These are phyloP conservation scores for Drosophila yakuba DNA, from an alignment of 1,140 invertebrate genomes.

Conservation along the genomic window DNA sequence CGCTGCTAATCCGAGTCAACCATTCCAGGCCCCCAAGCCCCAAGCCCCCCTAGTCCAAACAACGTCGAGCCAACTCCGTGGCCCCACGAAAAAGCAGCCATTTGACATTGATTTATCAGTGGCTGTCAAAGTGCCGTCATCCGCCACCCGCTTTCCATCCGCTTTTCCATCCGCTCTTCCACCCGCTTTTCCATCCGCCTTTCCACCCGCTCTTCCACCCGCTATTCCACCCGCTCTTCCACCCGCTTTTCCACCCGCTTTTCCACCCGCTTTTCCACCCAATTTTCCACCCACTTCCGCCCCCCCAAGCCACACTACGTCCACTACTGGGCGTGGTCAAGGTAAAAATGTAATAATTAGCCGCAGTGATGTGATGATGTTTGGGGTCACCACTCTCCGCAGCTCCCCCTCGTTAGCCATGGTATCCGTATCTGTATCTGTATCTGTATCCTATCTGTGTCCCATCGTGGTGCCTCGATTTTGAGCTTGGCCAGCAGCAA, in stretches of 20 bases:
- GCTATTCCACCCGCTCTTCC: not conserved
- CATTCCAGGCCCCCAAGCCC: not conserved
- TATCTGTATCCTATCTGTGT: not conserved
- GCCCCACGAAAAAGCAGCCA: constrained; percentile 15
- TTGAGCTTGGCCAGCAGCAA: constrained; percentile 53
- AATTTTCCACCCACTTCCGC: not conserved
- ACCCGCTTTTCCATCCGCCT: not conserved
- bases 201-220: not conserved
- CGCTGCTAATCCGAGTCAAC: constrained; percentile 9
- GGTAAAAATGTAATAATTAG: constrained; percentile 71
- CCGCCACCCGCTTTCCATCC: constrained; percentile 1
- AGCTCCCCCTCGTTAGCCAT: not conserved
- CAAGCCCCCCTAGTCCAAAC: too few species aligned
- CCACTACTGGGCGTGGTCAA: constrained; percentile 32
- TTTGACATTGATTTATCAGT: constrained; percentile 72
- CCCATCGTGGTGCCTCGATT: constrained; percentile 21
- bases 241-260: not conserved
- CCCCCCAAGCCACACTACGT: too few species aligned
- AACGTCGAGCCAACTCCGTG: not conserved
- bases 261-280: too few species aligned
- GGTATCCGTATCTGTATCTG: too few species aligned
- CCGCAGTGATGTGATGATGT: constrained; percentile 55
- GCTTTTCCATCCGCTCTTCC: constrained; percentile 11
- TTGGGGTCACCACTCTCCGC: constrained; percentile 13
- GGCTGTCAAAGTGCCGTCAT: constrained; percentile 47